Conservation (phyloP, 2,888 invertebrate species). For the Ariolimax columbianus region DNA sequence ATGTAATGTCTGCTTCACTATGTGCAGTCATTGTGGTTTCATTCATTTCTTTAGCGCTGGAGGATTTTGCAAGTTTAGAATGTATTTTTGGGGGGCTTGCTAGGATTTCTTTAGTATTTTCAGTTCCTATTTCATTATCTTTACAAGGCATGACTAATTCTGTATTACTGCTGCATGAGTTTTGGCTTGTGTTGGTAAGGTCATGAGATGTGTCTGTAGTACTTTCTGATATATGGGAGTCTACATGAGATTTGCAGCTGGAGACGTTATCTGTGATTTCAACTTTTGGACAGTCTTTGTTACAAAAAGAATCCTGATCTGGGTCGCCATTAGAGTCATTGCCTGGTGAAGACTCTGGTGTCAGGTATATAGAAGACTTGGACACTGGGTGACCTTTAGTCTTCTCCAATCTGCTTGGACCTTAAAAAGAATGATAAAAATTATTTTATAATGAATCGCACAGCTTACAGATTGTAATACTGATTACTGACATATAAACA, state of each 20-base stretch:
- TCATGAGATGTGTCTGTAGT: background rate
- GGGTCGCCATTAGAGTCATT: conserved; percentile 53
- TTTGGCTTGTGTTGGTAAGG: background rate
- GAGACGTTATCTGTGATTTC: background rate
- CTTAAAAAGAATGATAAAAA: background rate
- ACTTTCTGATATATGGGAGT: background rate
- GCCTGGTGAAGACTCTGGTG: conserved; percentile 67
- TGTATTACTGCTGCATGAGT: background rate
- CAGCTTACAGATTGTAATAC: too few relatives aligned
- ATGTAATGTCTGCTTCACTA: conserved; percentile 2
- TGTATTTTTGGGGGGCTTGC: background rate
- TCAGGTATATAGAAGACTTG: conserved; percentile 62
- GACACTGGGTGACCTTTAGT: conserved; percentile 47
- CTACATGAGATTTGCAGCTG: background rate
- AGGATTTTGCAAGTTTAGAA: background rate
- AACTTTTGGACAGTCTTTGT: too few relatives aligned
- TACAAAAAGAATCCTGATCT: too few relatives aligned
- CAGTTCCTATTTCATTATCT: background rate
- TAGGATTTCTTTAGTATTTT: background rate
- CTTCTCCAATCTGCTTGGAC: background rate
- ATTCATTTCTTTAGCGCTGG: background rate
- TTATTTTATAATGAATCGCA: too few relatives aligned
- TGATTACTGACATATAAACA: too few relatives aligned
- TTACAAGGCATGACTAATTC: background rate
- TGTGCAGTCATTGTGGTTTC: background rate